Evolutionary conservation across 2,113 vertebrate genomes (phyloP).

Genomic region (Carlito syrichta): DNA sequence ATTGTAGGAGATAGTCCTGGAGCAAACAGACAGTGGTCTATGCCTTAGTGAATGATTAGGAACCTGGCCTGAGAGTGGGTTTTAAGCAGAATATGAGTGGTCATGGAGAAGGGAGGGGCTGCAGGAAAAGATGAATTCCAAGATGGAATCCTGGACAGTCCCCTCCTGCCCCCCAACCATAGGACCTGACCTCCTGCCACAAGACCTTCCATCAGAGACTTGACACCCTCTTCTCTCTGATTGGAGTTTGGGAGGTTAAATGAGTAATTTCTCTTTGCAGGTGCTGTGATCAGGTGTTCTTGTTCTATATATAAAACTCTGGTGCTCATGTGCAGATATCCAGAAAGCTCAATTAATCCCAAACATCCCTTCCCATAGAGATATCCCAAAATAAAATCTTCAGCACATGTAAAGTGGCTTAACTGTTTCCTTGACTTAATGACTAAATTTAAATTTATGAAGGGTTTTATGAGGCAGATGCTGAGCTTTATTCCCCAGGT

Average conservation of each 20-base stretch:
- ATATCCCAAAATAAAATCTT: constrained; percentile 75
- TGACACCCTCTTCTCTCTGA: neutral
- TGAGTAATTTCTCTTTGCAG: constrained; percentile 71
- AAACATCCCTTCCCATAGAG: constrained; percentile 69
- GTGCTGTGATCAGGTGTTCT: constrained; percentile 72
- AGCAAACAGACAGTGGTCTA: fast-evolving
- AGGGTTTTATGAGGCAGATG: neutral
- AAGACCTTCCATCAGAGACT: neutral
- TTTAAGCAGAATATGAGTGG: neutral
- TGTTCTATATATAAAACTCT: constrained; percentile 72
- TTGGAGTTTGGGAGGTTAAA: constrained; percentile 60
- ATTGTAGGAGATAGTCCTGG: neutral
- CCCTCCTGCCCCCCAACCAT: neutral
- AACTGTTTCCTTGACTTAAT: constrained; percentile 65
- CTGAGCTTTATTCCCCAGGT: constrained; percentile 1
- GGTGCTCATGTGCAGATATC: constrained; percentile 66
- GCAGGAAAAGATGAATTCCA: neutral
- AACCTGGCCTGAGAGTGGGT: neutral
- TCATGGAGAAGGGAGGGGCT: neutral
- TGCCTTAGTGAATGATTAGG: neutral
- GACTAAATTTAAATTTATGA: constrained; percentile 58
- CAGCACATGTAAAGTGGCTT: constrained; percentile 57
- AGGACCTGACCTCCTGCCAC: neutral
- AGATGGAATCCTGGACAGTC: neutral
- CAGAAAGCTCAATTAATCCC: constrained; percentile 76